These are phyloP conservation scores for Hypomecis punctinalis DNA, from an alignment of 2,888 invertebrate genomes.

Conservation along the genomic window DNA sequence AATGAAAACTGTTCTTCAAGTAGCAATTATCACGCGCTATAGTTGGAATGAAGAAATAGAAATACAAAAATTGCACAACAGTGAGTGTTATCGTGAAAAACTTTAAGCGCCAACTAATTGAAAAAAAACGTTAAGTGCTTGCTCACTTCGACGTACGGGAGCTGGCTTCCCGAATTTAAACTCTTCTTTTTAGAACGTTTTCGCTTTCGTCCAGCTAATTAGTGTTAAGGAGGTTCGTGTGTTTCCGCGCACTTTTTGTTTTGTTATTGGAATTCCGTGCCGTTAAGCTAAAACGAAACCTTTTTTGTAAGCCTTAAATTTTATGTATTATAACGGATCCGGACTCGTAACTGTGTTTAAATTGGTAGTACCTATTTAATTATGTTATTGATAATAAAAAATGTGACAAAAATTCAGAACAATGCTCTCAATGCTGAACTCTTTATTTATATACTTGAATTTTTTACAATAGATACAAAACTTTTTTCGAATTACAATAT, in stretches of 20 bases:
- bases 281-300: no score
- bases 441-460: no score
- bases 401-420: no score
- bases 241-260: conserved; percentile 46
- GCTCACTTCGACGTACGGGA: conserved; percentile 64
- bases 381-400: no score
- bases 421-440: no score
- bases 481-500: no score
- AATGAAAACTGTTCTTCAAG: conserved; percentile 43
- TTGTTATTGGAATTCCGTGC: neutral
- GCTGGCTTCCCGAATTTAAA: conserved; percentile 73
- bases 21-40: conserved; percentile 27
- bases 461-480: no score
- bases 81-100: conserved; percentile 59
- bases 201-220: conserved; percentile 77
- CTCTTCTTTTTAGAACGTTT: conserved; percentile 70
- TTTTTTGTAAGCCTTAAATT: no score
- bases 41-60: conserved; percentile 51
- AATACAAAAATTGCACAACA: conserved; percentile 63
- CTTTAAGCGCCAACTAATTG: conserved; percentile 79
- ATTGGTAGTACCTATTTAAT: no score
- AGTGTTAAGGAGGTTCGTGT: conserved; percentile 72
- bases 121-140: conserved; percentile 67
- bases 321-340: no score
- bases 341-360: no score